Conservation (phyloP, 2,113 vertebrate genomes). For the Cyphomyrus discorhynchus region DNA sequence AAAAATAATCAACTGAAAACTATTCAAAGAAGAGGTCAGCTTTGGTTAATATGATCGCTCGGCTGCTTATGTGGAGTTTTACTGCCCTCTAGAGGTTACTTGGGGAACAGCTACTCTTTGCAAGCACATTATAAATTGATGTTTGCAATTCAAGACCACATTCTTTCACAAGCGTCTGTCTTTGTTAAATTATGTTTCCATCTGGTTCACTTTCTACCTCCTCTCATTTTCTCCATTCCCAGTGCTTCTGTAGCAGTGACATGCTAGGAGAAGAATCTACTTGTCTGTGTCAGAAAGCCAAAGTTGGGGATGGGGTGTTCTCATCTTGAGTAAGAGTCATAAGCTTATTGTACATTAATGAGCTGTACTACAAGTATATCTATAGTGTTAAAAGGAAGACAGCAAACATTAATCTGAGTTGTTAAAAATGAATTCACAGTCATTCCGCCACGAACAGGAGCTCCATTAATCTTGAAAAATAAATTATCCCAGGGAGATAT, state of each 20-base stretch:
- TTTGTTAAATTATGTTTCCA: background rate
- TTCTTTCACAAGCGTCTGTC: background rate
- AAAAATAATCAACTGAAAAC: background rate
- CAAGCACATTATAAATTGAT: background rate
- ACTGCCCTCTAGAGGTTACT: slow-evolving; percentile 53
- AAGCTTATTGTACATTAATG: background rate
- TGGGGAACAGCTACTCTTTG: background rate
- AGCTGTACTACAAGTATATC: background rate
- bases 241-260: background rate
- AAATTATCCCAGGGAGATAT: slow-evolving; percentile 23
- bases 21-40: background rate
- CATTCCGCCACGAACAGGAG: slow-evolving; percentile 21
- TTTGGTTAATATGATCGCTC: background rate
- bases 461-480: slow-evolving; percentile 40
- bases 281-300: background rate
- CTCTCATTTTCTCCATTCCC: background rate
- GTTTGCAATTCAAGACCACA: background rate
- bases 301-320: background rate
- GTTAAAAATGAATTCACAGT: slow-evolving; percentile 11
- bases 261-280: background rate
- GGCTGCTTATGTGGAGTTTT: slow-evolving; percentile 28
- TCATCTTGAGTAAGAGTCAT: background rate
- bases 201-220: background rate
- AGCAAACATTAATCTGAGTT: slow-evolving; percentile 34
- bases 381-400: background rate